Evolutionary conservation across 2,888 invertebrate genomes (phyloP).

Genomic region (Lampropteryx suffumata): DNA sequence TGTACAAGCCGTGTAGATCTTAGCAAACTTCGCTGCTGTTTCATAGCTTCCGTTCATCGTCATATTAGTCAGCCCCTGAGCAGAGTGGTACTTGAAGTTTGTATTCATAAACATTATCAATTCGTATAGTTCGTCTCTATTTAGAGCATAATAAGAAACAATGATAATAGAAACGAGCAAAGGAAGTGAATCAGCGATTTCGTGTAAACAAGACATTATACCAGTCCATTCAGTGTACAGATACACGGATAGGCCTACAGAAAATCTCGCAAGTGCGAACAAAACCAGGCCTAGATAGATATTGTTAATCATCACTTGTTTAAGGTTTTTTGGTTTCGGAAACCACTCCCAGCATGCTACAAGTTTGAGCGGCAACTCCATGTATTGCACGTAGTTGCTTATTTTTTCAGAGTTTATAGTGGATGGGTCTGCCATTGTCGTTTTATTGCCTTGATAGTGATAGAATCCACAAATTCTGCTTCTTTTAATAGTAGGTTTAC

Average conservation of each 20-base stretch:
- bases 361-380: constrained; percentile 57
- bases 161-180: constrained; percentile 55
- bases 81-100: constrained; percentile 66
- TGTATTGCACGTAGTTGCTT: constrained; percentile 52
- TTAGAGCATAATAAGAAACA: constrained; percentile 57
- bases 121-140: constrained; percentile 55
- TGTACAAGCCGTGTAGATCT: constrained; percentile 65
- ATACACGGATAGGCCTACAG: constrained; percentile 49
- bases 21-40: constrained; percentile 58
- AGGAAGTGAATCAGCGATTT: constrained; percentile 64
- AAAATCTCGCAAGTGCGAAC: constrained; percentile 49
- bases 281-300: constrained; percentile 56
- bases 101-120: constrained; percentile 56
- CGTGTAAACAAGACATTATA: constrained; percentile 60
- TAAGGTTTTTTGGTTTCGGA: constrained; percentile 39
- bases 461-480: too few species aligned
- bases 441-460: neutral
- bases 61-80: constrained; percentile 68
- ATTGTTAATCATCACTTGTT: constrained; percentile 51
- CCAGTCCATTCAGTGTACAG: constrained; percentile 62
- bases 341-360: constrained; percentile 71
- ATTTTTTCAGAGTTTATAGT: constrained; percentile 39
- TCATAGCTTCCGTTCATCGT: constrained; percentile 61
- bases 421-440: constrained; percentile 8
- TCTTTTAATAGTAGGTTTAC: too few species aligned